phyloP scores from a whole-genome alignment of 2,888 invertebrate genomes.

The Drosophila falleni region DNA sequence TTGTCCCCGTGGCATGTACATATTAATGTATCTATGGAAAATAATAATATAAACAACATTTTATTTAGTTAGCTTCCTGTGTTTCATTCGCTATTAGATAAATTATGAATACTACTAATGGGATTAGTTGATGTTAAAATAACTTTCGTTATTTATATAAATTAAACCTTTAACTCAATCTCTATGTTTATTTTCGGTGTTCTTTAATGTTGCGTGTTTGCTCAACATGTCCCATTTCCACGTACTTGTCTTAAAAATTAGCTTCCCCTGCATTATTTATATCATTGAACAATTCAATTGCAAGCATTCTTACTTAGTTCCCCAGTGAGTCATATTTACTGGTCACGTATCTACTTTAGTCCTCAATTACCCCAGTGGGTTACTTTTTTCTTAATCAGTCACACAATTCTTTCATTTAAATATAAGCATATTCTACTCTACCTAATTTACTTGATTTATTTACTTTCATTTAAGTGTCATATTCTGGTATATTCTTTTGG shows the following conservation, averaged over 20 bases:
- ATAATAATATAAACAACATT: slow-evolving; percentile 42
- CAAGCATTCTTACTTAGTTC: slow-evolving; percentile 1
- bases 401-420: slow-evolving; percentile 21
- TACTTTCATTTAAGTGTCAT: not conserved
- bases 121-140: slow-evolving; percentile 1
- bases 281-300: slow-evolving; percentile 48
- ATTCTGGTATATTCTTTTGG: not conserved
- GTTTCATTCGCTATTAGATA: not conserved
- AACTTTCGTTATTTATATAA: slow-evolving; percentile 6
- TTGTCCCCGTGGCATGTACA: slow-evolving; percentile 17
- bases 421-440: slow-evolving; percentile 2
- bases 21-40: slow-evolving; percentile 19
- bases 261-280: slow-evolving; percentile 45
- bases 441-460: not conserved
- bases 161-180: not conserved
- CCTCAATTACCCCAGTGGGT: slow-evolving; percentile 30
- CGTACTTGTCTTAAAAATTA: slow-evolving; percentile 27
- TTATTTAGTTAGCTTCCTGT: slow-evolving; percentile 28
- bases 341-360: slow-evolving; percentile 34
- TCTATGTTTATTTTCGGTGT: slow-evolving; percentile 8
- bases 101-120: slow-evolving; percentile 5
- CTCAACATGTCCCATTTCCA: slow-evolving; percentile 21
- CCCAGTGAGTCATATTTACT: slow-evolving; percentile 36
- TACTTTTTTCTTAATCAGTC: slow-evolving; percentile 24
- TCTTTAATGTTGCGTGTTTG: slow-evolving; percentile 44